Evolutionary conservation across 2,797 vertebrate genomes (phyloP).

Genomic region (Lophotriccus pileatus): DNA sequence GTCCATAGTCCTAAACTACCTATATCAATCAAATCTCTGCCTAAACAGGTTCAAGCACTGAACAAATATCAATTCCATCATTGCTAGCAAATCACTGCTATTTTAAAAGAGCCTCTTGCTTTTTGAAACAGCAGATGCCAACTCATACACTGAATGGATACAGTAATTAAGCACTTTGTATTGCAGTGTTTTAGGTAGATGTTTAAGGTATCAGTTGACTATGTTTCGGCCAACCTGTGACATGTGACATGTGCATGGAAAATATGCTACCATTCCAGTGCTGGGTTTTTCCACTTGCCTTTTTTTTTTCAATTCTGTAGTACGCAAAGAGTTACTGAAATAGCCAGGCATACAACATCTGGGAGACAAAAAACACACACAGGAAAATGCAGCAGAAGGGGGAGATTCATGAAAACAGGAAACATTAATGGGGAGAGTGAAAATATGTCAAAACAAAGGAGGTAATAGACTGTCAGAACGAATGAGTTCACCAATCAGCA

Average conservation of each 20-base stretch:
- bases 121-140: not conserved
- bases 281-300: slow-evolving; percentile 70
- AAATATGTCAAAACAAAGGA: slow-evolving; percentile 79
- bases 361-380: slow-evolving; percentile 75
- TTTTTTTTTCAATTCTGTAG: slow-evolving; percentile 43
- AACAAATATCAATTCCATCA: not conserved
- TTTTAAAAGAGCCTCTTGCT: slow-evolving; percentile 2
- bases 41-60: not conserved
- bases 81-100: not conserved
- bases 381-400: slow-evolving; percentile 76
- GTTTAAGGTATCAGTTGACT: not conserved
- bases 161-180: not conserved
- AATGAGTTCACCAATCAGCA: slow-evolving; percentile 24
- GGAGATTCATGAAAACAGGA: slow-evolving; percentile 80
- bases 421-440: slow-evolving; percentile 68
- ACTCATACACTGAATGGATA: not conserved
- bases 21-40: not conserved
- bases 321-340: slow-evolving; percentile 72
- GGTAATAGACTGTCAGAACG: slow-evolving; percentile 28
- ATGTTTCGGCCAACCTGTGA: not conserved
- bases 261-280: not conserved
- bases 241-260: slow-evolving; percentile 32
- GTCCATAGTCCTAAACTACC: not conserved
- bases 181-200: slow-evolving; percentile 2
- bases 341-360: slow-evolving; percentile 72